These are phyloP conservation scores for Sebastes schlegelii DNA, from an alignment of 2,113 vertebrate genomes.

Conservation along the genomic window DNA sequence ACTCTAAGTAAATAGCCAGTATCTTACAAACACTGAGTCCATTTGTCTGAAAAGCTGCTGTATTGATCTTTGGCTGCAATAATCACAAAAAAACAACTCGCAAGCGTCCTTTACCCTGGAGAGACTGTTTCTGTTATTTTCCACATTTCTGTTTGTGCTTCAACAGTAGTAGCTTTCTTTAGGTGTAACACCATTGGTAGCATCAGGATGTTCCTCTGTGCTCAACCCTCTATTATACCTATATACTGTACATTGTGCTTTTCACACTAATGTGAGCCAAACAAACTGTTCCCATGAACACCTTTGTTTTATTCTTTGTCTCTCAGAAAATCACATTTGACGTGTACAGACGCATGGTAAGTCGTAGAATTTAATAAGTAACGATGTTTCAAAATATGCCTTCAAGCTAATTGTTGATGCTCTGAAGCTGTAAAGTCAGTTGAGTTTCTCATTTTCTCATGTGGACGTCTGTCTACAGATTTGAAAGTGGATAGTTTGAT, in stretches of 20 bases:
- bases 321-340: conserved; percentile 89
- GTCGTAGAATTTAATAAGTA: conserved; percentile 5
- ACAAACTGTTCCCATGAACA: background rate
- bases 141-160: background rate
- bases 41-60: background rate
- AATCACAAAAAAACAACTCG: background rate
- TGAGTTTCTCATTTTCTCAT: background rate
- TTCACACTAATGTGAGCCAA: background rate
- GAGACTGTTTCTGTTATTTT: background rate
- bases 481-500: background rate
- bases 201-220: background rate
- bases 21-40: background rate
- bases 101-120: background rate
- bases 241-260: background rate
- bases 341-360: conserved; percentile 87
- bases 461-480: background rate
- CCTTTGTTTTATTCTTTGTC: conserved; percentile 59
- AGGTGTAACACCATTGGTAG: background rate
- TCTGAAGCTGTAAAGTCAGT: background rate
- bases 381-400: background rate
- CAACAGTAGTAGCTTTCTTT: background rate
- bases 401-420: background rate
- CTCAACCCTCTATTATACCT: background rate
- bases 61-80: background rate
- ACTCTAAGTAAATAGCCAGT: background rate